Evolutionary conservation across 2,113 vertebrate species (phyloP), one percentile per base, ranked within the genome.

Genomic region (Amphilophus citrinellus): DNA sequence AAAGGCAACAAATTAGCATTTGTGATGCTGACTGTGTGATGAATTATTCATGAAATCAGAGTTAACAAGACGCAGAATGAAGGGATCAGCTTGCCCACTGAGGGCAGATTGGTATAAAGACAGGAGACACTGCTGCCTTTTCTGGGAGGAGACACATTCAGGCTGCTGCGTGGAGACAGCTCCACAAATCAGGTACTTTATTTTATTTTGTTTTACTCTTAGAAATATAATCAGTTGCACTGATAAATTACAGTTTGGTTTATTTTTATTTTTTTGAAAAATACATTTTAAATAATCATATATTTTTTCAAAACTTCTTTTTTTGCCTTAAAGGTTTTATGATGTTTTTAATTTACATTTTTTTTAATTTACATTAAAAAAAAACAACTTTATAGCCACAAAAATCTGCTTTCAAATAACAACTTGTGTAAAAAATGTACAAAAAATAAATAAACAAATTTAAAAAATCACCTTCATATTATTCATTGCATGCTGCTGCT

Each of bases 1-100:
- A 87, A 82, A 73, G 62, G 85, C 62, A 61, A 73, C 61, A 83
- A 90, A 92, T 93, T 92, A 90, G 62, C 3, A 79, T 85, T 82
- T 87, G 82, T 66, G 80, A 71, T 57, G 86, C 71, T 83, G 87
- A 86, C 80, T 84, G 87, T 42, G 71, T 39, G 53, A 93, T 94
- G 66, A 92, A 94, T 93, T 84, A 93, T 93, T 92, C 87, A 94
- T 93, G 88, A 93, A 93, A 93, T 93, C 82, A 91, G 80, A 81
- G 78, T 35, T 76, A 91, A 89, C 59, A 44, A 83, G 87, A 79
- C 20, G n/a, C 57, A 62, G 86, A 76, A 75, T 65, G 85, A 85
- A 65, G 68, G 76, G 84, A 83, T 84, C 80, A 78, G 87, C 68
- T 66, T 78, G 81, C 56, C 73, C 89, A 84, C 79, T 75, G 88